These are phyloP conservation scores for Caligus rogercresseyi DNA, from an alignment of 1,140 invertebrate genomes.

Conservation along the genomic window DNA sequence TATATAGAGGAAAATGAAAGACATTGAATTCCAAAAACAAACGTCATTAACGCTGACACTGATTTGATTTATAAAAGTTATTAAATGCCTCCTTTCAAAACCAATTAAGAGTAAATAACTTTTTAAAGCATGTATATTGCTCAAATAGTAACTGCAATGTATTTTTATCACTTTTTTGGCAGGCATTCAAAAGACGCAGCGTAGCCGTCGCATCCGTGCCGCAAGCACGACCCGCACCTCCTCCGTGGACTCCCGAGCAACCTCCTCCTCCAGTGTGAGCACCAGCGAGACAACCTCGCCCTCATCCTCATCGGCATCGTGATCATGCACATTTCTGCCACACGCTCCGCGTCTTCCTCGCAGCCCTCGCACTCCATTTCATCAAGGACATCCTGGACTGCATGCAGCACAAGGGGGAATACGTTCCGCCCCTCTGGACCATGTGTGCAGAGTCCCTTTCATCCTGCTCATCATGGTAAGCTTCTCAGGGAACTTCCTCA, in stretches of 20 bases:
- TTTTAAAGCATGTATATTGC: no score
- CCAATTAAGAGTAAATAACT: no score
- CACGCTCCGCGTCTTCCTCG: conserved; percentile 13
- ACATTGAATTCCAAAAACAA: no score
- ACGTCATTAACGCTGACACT: no score
- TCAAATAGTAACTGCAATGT: no score
- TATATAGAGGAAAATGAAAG: no score
- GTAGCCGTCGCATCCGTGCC: neutral
- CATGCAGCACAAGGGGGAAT: conserved; percentile 4
- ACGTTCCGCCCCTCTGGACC: conserved; percentile 9
- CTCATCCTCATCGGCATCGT: conserved; percentile 12
- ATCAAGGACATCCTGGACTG: conserved; percentile 8
- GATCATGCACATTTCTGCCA: conserved; percentile 19
- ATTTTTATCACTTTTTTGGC: neutral
- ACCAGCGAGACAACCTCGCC: conserved; percentile 12
- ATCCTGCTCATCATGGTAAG: conserved; percentile 9
- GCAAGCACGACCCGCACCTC: neutral
- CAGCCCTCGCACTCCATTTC: conserved; percentile 2
- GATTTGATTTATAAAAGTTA: no score
- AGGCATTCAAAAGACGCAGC: neutral
- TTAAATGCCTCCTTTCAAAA: no score
- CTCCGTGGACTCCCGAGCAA: neutral
- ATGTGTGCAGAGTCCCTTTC: conserved; percentile 14
- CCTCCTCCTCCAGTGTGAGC: no score
- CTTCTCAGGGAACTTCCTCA: conserved; percentile 18